phyloP scores from a whole-genome alignment of 2,113 vertebrate species.

The Nyctibius bracteatus region DNA sequence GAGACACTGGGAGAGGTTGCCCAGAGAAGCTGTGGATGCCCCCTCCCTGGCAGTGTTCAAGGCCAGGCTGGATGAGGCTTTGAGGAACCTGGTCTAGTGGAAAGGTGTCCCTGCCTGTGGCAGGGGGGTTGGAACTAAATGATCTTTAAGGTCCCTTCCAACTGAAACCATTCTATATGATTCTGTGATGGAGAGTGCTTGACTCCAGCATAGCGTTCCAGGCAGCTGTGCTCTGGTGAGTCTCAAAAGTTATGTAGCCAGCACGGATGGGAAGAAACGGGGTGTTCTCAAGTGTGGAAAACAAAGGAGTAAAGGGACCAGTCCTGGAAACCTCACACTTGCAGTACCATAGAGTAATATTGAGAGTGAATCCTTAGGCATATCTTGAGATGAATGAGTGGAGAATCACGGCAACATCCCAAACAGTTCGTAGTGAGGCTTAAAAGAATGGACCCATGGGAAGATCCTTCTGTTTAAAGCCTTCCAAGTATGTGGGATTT shows the following conservation, averaged over 20 bases:
- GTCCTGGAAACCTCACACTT: neutral
- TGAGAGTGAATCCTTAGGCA: neutral
- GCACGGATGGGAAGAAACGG: fast-evolving
- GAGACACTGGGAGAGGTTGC: no score
- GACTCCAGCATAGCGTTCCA: fast-evolving
- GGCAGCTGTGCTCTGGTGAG: neutral
- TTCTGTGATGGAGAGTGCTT: no score
- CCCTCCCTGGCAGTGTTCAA: no score
- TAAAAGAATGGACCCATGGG: neutral
- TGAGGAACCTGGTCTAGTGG: no score
- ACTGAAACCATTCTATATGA: no score
- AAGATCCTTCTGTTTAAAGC: neutral
- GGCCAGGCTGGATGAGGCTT: no score
- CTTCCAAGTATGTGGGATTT: neutral
- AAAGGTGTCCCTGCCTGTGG: no score
- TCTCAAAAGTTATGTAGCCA: neutral
- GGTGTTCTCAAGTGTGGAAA: fast-evolving
- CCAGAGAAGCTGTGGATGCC: no score
- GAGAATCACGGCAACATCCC: neutral
- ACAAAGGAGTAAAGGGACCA: fast-evolving
- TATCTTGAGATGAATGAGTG: neutral
- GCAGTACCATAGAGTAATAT: neutral
- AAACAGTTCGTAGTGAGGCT: neutral
- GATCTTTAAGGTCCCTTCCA: no score
- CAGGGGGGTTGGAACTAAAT: no score